Percentiles rank a stretch among this genome's conserved stretches.
Evolutionary conservation across 2,888 invertebrate species (phyloP).

Genomic region (Dryadula phaetusa): DNA sequence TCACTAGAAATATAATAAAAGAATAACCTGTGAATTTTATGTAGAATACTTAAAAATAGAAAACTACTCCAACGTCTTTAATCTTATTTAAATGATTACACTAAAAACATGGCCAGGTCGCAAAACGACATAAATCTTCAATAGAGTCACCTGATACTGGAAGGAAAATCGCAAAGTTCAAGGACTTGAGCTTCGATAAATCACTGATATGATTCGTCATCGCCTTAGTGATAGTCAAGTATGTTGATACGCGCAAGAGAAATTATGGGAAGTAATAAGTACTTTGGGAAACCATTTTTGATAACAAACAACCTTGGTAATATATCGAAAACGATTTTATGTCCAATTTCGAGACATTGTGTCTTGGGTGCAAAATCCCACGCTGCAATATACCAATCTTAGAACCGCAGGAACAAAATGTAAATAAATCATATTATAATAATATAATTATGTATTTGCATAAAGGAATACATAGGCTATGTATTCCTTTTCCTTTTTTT

Average conservation of each 20-base stretch:
- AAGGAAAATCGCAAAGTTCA: constrained; percentile 36
- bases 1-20: neutral
- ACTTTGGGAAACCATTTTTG: too few species aligned
- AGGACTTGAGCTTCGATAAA: constrained; percentile 30
- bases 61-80: neutral
- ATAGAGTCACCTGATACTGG: constrained; percentile 33
- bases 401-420: too few species aligned
- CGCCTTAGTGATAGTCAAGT: neutral
- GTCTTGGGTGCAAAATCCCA: neutral
- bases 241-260: constrained; percentile 5
- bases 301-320: too few species aligned
- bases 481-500: too few species aligned
- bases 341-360: neutral
- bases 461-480: too few species aligned
- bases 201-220: neutral
- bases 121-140: constrained; percentile 57
- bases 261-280: neutral
- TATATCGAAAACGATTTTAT: too few species aligned
- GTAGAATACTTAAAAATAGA: neutral
- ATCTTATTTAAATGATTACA: constrained; percentile 24
- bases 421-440: too few species aligned
- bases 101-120: constrained; percentile 53
- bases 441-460: too few species aligned
- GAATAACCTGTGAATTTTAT: neutral
- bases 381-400: too few species aligned